Evolutionary conservation across 1,140 invertebrate genomes (phyloP).

Genomic region (Drosophila cardini): DNA sequence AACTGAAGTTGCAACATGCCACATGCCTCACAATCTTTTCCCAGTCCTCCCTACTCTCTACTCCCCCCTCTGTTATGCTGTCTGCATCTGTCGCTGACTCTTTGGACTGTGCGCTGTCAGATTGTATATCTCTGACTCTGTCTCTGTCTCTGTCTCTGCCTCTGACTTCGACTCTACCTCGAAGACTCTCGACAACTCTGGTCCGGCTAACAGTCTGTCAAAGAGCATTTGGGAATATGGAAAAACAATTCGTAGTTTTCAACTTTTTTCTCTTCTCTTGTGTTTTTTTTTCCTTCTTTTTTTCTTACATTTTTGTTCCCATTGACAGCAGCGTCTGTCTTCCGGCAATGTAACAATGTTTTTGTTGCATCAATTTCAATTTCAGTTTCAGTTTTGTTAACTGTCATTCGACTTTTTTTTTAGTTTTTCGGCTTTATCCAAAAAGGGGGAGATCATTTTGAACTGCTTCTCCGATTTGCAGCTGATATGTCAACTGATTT

Average conservation of each 20-base stretch:
- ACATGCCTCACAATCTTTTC: too few species aligned
- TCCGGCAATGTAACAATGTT: slow-evolving; percentile 78
- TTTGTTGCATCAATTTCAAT: slow-evolving; percentile 65
- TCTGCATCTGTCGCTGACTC: slow-evolving; percentile 27
- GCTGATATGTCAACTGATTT: slow-evolving; percentile 24
- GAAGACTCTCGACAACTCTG: slow-evolving; percentile 3
- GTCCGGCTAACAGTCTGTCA: slow-evolving; percentile 58
- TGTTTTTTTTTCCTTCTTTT: too few species aligned
- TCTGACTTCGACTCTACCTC: not conserved
- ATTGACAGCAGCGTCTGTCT: slow-evolving; percentile 54
- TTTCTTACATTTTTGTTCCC: not conserved
- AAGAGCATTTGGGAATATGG: slow-evolving; percentile 67
- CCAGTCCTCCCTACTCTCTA: not conserved
- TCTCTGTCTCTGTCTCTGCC: slow-evolving; percentile 4
- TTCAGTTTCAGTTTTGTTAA: slow-evolving; percentile 57
- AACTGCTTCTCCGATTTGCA: slow-evolving; percentile 27
- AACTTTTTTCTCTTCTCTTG: slow-evolving; percentile 32
- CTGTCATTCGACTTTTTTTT: slow-evolving; percentile 38
- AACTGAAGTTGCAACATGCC: not conserved
- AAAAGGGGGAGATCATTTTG: slow-evolving; percentile 1
- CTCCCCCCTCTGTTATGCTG: not conserved
- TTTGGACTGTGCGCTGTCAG: slow-evolving; percentile 64
- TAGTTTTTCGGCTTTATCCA: slow-evolving; percentile 33
- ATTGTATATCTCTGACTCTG: slow-evolving; percentile 59
- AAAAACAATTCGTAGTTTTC: slow-evolving; percentile 70